A percentile compares a stretch with the other conserved stretches of the same genome.
Evolutionary conservation across 2,888 invertebrate species (phyloP).

Genomic region (Polymixis lichenea): DNA sequence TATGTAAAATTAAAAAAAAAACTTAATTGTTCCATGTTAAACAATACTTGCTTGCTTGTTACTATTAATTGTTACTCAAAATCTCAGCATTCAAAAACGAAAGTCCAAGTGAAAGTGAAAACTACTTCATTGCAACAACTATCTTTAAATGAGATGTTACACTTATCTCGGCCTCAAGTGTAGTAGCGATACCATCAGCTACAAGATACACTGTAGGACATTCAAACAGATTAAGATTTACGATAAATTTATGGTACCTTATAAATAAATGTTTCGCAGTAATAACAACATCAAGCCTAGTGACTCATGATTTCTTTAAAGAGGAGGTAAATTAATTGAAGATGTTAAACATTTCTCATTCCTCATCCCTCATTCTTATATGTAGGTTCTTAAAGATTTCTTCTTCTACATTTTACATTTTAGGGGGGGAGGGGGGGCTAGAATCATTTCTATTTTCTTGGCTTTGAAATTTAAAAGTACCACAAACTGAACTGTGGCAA

Average conservation of each 20-base stretch:
- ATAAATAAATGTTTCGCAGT: not conserved
- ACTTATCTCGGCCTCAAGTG: conserved; percentile 37
- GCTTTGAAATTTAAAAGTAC: too few relatives aligned
- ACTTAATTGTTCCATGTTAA: conserved; percentile 16
- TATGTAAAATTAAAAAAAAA: conserved; percentile 13
- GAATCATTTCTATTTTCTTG: too few relatives aligned
- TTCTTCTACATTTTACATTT: too few relatives aligned
- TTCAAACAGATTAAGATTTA: conserved; percentile 31
- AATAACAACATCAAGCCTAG: not conserved
- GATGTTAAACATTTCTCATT: not conserved
- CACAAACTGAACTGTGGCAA: too few relatives aligned
- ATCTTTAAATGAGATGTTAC: conserved; percentile 21
- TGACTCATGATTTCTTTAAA: not conserved
- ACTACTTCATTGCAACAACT: not conserved
- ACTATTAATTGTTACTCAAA: conserved; percentile 31
- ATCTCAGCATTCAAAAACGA: conserved; percentile 44
- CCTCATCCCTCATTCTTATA: too few relatives aligned
- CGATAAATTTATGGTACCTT: conserved; percentile 10
- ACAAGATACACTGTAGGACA: conserved; percentile 15
- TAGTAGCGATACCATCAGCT: conserved; percentile 29
- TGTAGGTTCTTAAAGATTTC: not conserved
- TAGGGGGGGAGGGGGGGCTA: too few relatives aligned
- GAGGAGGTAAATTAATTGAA: not conserved
- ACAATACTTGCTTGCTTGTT: conserved; percentile 17
- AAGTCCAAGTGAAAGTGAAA: conserved; percentile 39